phyloP scores from a whole-genome alignment of 2,888 invertebrate species.

The Pardosa pseudoannulata region DNA sequence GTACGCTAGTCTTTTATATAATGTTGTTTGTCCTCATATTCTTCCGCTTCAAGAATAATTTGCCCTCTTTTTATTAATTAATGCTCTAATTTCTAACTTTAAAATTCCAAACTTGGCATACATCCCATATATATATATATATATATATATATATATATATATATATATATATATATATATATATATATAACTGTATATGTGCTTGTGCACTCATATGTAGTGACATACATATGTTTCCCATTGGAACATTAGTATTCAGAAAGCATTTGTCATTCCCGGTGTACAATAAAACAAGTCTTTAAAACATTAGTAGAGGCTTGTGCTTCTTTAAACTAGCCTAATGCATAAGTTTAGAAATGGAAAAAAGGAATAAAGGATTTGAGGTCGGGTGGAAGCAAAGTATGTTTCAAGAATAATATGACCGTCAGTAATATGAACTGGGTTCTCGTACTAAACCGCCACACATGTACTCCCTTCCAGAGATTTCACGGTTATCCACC shows the following conservation, averaged over 20 bases:
- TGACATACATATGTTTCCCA: too few species aligned
- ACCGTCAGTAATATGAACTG: slow-evolving; percentile 61
- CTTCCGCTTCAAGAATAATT: too few species aligned
- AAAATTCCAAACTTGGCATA: too few species aligned
- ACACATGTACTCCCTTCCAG: neutral
- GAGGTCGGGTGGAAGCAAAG: slow-evolving; percentile 59
- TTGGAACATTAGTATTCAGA: neutral
- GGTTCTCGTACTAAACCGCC: slow-evolving; percentile 29
- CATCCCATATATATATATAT: too few species aligned
- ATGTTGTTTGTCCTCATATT: too few species aligned
- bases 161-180: too few species aligned
- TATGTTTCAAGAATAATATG: slow-evolving; percentile 70
- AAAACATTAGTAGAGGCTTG: slow-evolving; percentile 50
- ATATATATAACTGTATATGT: too few species aligned
- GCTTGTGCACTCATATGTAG: too few species aligned
- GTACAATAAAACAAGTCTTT: slow-evolving; percentile 48
- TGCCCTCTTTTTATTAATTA: too few species aligned
- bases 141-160: too few species aligned
- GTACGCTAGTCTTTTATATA: too few species aligned
- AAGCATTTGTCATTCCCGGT: neutral
- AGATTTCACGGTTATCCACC: neutral
- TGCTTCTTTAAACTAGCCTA: slow-evolving; percentile 59
- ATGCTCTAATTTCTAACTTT: too few species aligned
- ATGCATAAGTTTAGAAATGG: slow-evolving; percentile 67
- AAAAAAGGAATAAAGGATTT: slow-evolving; percentile 68